Evolutionary conservation across 2,113 vertebrate genomes (phyloP).

Genomic region (Strix uralensis): DNA sequence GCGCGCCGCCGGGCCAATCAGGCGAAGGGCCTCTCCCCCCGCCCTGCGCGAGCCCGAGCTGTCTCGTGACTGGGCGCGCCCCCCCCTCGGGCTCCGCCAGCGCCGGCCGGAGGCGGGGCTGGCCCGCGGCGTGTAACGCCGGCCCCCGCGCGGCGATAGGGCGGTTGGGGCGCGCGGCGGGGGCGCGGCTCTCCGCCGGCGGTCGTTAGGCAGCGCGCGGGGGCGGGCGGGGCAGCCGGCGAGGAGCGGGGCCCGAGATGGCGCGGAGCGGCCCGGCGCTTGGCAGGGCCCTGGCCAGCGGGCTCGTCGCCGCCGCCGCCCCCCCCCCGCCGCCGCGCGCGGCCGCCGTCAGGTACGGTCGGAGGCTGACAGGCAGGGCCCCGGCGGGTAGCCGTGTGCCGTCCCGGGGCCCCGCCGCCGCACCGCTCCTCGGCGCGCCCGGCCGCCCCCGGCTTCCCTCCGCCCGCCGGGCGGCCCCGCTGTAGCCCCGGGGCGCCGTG

Average conservation of each 20-base stretch:
- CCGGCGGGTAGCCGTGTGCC: neutral
- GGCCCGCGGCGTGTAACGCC: no score
- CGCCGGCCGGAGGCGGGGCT: neutral
- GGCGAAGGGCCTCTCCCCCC: neutral
- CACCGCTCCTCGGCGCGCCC: neutral
- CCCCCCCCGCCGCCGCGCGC: neutral
- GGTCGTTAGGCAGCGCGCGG: neutral
- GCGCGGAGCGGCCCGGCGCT: conserved; percentile 19
- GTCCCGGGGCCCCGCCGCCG: neutral
- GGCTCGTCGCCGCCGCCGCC: neutral
- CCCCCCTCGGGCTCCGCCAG: neutral
- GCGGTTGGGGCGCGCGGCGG: neutral
- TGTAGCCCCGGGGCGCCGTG: no score
- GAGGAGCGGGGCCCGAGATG: neutral
- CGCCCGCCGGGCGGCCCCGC: neutral
- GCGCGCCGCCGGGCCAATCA: neutral
- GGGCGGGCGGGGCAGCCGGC: neutral
- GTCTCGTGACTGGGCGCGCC: neutral
- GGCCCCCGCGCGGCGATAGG: neutral
- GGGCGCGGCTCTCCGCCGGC: neutral
- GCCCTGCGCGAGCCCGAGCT: neutral
- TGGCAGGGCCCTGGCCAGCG: neutral
- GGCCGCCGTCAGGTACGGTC: conserved; percentile 39
- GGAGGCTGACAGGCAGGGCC: neutral
- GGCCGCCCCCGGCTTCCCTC: neutral